Conservation (phyloP, 2,797 vertebrate genomes). For the Hippopotamyrus pictus region DNA sequence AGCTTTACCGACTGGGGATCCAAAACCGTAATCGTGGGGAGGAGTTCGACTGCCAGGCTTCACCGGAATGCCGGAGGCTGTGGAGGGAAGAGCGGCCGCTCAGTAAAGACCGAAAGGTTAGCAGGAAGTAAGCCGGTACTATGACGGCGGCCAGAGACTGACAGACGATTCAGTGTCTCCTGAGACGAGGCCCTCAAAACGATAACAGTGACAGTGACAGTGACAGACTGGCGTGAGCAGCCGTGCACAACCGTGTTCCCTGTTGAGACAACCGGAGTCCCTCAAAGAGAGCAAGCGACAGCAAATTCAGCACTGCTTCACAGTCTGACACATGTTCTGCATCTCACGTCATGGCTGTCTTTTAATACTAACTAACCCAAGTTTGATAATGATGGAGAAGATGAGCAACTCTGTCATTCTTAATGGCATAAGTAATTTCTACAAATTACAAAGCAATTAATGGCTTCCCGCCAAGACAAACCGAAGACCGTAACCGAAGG, state of each 20-base stretch:
- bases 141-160: background rate
- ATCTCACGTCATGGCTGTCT: background rate
- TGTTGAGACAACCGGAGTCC: background rate
- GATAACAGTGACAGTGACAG: too few relatives aligned
- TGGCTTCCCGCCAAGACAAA: background rate
- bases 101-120: background rate
- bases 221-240: background rate
- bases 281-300: background rate
- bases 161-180: background rate
- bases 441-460: background rate
- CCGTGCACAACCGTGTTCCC: background rate
- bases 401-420: background rate
- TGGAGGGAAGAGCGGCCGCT: slow-evolving; percentile 35
- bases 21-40: slow-evolving; percentile 60
- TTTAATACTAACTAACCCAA: background rate
- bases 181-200: background rate
- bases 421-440: background rate
- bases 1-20: slow-evolving; percentile 69
- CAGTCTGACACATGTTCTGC: background rate
- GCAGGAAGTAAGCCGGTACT: background rate
- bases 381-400: background rate
- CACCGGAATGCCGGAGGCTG: slow-evolving; percentile 74
- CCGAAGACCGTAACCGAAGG: background rate
- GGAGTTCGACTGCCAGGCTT: slow-evolving; percentile 64
- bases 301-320: too few relatives aligned